Conservation (phyloP, 2,888 invertebrate genomes). For the Dendrolimus pini region DNA sequence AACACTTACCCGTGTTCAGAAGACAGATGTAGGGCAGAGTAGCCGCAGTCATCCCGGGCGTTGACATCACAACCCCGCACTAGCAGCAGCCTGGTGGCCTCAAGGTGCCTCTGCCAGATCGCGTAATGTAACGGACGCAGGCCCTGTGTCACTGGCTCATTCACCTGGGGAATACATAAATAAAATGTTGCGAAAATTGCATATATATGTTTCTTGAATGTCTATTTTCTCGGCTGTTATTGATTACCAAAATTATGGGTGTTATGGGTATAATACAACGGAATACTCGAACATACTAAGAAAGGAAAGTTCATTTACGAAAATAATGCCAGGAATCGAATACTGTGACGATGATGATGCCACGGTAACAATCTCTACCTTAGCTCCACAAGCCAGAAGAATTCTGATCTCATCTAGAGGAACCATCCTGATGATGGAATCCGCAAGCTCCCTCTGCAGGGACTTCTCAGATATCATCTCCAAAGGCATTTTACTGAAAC, state of each 20-base stretch:
- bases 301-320: too few relatives aligned
- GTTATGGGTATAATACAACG: too few relatives aligned
- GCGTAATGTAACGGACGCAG: constrained; percentile 94
- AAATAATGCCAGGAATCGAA: too few relatives aligned
- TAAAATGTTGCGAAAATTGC: too few relatives aligned
- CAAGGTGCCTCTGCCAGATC: constrained; percentile 89
- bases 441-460: constrained; percentile 90
- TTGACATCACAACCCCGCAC: constrained; percentile 89
- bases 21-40: constrained; percentile 93
- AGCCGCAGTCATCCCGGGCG: constrained; percentile 92
- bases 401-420: constrained; percentile 92
- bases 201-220: too few relatives aligned
- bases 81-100: constrained; percentile 87
- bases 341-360: too few relatives aligned
- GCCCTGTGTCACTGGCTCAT: constrained; percentile 89
- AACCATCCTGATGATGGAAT: constrained; percentile 92
- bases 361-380: constrained; percentile 57
- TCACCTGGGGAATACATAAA: constrained; percentile 35
- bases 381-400: constrained; percentile 90
- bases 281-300: too few relatives aligned
- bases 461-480: constrained; percentile 83
- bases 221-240: too few relatives aligned
- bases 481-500: constrained; percentile 77
- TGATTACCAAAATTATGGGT: too few relatives aligned
- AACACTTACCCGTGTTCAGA: constrained; percentile 86